Conservation (phyloP, 2,797 vertebrate species). For the Acanthis flammea region DNA sequence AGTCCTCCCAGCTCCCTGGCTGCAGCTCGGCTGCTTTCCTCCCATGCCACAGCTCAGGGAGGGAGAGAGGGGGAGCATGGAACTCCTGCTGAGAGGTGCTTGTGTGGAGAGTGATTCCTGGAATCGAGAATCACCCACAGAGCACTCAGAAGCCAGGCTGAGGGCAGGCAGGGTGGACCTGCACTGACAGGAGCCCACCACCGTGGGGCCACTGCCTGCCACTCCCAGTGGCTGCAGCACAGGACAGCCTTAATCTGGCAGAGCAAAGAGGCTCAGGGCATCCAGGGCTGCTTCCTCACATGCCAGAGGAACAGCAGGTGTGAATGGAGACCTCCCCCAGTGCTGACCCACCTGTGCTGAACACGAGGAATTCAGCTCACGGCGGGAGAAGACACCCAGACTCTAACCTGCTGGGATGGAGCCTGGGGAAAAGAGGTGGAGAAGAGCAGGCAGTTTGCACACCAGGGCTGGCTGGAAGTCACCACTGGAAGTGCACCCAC, state of each 20-base stretch:
- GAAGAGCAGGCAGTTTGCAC: background rate
- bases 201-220: rapidly evolving
- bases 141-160: rapidly evolving
- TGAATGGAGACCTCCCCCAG: background rate
- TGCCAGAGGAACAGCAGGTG: rapidly evolving
- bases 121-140: background rate
- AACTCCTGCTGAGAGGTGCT: background rate
- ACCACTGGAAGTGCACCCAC: rapidly evolving
- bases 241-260: background rate
- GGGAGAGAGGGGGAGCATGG: background rate
- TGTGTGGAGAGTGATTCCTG: background rate
- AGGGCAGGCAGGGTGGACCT: background rate
- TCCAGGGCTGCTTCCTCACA: background rate
- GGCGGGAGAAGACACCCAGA: rapidly evolving
- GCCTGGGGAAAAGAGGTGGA: background rate
- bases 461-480: background rate
- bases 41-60: rapidly evolving
- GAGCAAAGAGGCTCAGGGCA: background rate
- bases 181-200: background rate
- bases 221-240: background rate
- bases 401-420: background rate
- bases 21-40: rapidly evolving
- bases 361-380: background rate
- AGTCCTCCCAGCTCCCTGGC: background rate
- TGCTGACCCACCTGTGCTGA: rapidly evolving